Conservation (phyloP, 2,113 vertebrate genomes). For the Equus quagga region DNA sequence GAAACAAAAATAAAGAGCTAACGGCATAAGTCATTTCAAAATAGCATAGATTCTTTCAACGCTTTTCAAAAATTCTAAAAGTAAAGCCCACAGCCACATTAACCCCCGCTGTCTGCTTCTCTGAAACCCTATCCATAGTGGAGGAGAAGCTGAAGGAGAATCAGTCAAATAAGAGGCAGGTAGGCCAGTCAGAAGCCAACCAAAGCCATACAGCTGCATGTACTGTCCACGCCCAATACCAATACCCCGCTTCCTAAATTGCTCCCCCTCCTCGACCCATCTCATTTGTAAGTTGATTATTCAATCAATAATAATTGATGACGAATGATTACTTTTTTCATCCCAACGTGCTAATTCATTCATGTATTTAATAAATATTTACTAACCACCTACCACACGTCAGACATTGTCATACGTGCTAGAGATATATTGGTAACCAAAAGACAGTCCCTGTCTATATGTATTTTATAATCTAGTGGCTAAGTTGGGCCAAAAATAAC, state of each 20-base stretch:
- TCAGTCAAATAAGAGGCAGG: neutral
- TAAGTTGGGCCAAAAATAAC: neutral
- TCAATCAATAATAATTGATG: too few relatives aligned
- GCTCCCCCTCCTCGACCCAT: neutral
- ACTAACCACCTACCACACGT: neutral
- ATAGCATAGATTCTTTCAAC: neutral
- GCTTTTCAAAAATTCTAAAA: neutral
- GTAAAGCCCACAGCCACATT: neutral
- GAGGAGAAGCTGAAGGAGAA: neutral
- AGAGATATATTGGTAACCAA: neutral
- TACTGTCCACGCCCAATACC: fast-evolving
- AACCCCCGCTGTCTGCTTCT: neutral
- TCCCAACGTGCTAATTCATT: neutral
- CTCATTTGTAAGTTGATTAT: too few relatives aligned
- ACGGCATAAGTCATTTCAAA: neutral
- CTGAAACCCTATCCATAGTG: neutral
- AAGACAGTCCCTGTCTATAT: neutral
- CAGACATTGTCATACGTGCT: neutral
- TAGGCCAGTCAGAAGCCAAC: neutral
- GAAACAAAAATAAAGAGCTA: neutral
- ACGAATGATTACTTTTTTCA: neutral
- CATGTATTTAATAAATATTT: neutral
- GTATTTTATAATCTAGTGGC: neutral
- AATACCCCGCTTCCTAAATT: neutral
- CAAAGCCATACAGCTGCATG: fast-evolving